These are phyloP conservation scores for Semotilus atromaculatus DNA, from an alignment of 2,797 vertebrate species.

Conservation along the genomic window DNA sequence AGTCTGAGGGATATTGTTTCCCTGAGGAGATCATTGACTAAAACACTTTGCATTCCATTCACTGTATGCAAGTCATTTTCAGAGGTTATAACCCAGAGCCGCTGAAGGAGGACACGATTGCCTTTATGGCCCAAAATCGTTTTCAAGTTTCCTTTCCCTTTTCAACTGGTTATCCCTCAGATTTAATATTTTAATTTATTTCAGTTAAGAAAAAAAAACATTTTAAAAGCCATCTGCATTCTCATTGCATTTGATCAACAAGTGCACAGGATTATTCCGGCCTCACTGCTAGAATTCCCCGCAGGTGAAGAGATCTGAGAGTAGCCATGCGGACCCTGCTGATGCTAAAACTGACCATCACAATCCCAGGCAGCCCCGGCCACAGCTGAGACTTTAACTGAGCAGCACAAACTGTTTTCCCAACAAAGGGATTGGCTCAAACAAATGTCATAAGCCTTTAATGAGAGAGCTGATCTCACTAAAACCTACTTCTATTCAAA, in stretches of 20 bases:
- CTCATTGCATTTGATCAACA: constrained; percentile 77
- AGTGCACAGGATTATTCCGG: constrained; percentile 75
- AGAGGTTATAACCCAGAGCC: constrained; percentile 49
- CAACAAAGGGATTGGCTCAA: constrained; percentile 89
- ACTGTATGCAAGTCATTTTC: constrained; percentile 58
- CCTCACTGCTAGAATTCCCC: constrained; percentile 73
- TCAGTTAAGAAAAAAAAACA: constrained; percentile 53
- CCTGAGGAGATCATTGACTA: constrained; percentile 71
- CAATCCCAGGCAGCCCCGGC: constrained; percentile 86
- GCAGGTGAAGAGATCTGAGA: constrained; percentile 72
- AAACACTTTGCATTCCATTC: constrained; percentile 63
- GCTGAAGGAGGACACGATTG: constrained; percentile 33
- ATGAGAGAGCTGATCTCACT: constrained; percentile 93
- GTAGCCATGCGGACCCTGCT: constrained; percentile 79
- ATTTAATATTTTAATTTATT: not conserved
- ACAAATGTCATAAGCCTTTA: constrained; percentile 96
- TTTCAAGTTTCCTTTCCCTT: constrained; percentile 64
- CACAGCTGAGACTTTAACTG: constrained; percentile 89
- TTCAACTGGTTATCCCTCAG: constrained; percentile 39
- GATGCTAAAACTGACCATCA: constrained; percentile 84
- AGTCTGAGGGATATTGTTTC: constrained; percentile 70
- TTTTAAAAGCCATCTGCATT: constrained; percentile 61
- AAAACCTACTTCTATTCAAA: constrained; percentile 85
- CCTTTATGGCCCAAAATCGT: constrained; percentile 19
- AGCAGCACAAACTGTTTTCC: constrained; percentile 90